Evolutionary conservation across 2,797 vertebrate genomes (phyloP).

Genomic region (Arrhamphus sclerolepis): DNA sequence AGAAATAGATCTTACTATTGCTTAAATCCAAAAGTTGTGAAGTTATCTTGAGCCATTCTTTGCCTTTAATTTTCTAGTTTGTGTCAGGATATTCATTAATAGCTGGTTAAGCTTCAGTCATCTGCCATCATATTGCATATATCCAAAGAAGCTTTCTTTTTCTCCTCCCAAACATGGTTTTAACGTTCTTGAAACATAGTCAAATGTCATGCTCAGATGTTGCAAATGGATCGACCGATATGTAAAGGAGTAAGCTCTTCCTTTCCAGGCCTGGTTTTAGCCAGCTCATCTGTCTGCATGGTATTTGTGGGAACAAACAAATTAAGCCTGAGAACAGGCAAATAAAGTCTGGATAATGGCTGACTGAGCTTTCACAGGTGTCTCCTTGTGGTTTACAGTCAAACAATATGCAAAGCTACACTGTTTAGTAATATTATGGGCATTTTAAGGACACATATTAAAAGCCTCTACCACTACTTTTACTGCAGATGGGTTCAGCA

Average conservation of each 20-base stretch:
- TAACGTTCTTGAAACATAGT: conserved; percentile 49
- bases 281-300: conserved; percentile 19
- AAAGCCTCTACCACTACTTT: conserved; percentile 1
- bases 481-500: background rate
- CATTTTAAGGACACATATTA: conserved; percentile 9
- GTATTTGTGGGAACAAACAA: conserved; percentile 59
- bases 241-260: conserved; percentile 60
- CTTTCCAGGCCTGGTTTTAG: conserved; percentile 42
- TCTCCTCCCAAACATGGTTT: background rate
- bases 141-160: conserved; percentile 3
- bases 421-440: conserved; percentile 15
- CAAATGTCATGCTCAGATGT: conserved; percentile 65
- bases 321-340: conserved; percentile 48
- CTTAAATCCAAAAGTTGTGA: too few relatives aligned
- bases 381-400: conserved; percentile 31
- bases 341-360: conserved; percentile 42
- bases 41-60: too few relatives aligned
- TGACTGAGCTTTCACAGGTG: conserved; percentile 51
- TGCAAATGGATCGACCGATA: conserved; percentile 62
- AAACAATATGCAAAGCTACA: conserved; percentile 1
- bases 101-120: too few relatives aligned
- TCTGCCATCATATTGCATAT: too few relatives aligned
- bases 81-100: too few relatives aligned
- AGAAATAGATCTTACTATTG: too few relatives aligned
- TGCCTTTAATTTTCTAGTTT: too few relatives aligned